Percentiles rank a stretch among this genome's conserved stretches.
Conservation (phyloP, 2,888 invertebrate species). For the Hydrotaea diabolus region DNA sequence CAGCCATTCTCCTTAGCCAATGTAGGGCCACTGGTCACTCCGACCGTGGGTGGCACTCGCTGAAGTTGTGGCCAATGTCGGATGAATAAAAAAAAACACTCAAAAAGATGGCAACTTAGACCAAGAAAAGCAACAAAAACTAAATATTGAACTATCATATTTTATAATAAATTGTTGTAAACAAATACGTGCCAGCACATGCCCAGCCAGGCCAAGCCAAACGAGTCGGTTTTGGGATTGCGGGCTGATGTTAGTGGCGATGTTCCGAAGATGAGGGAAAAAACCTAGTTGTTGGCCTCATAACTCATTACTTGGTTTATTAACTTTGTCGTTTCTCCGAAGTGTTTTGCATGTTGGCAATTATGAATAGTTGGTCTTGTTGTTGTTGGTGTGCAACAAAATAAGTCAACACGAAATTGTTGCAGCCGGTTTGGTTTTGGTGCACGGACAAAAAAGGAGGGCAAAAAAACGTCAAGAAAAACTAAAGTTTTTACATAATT, state of each 20-base stretch:
- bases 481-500: conserved; percentile 65
- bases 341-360: conserved; percentile 66
- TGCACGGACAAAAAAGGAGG: neutral
- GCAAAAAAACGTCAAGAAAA: conserved; percentile 41
- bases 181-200: conserved; percentile 61
- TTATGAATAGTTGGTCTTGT: conserved; percentile 53
- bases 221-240: neutral
- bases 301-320: conserved; percentile 71
- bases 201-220: conserved; percentile 41
- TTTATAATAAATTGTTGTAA: conserved; percentile 67
- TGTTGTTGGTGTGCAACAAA: conserved; percentile 12
- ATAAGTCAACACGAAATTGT: conserved; percentile 37
- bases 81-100: conserved; percentile 4
- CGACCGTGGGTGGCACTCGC: neutral
- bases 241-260: neutral
- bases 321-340: conserved; percentile 68
- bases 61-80: neutral
- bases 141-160: conserved; percentile 65
- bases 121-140: conserved; percentile 55
- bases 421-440: conserved; percentile 17
- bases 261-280: conserved; percentile 15
- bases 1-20: neutral
- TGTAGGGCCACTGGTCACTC: neutral
- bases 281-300: conserved; percentile 65
- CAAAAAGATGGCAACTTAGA: conserved; percentile 29